phyloP scores from a whole-genome alignment of 2,113 vertebrate species.

The Oriolus oriolus region DNA sequence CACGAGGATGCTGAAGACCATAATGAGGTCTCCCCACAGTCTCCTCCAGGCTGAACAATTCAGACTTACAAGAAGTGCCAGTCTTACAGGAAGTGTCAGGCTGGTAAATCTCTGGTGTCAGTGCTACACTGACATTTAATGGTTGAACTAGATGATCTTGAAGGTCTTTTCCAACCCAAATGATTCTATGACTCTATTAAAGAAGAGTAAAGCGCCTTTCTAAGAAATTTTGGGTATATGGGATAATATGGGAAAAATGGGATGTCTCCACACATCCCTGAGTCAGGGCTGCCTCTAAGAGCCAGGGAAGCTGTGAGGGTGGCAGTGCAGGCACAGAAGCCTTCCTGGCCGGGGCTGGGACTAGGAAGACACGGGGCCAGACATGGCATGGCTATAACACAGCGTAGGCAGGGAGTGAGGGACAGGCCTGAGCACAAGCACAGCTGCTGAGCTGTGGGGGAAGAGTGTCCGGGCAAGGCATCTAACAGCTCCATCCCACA shows the following conservation, averaged over 20 bases:
- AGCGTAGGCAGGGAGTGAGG: fast-evolving
- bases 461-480: background rate
- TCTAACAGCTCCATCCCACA: background rate
- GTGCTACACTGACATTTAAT: too few species aligned
- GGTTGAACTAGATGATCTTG: background rate
- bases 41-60: background rate
- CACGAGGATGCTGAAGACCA: fast-evolving
- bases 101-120: background rate
- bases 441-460: background rate
- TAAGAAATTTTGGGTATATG: background rate
- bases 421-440: background rate
- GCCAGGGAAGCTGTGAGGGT: background rate
- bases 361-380: fast-evolving
- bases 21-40: background rate
- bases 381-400: background rate
- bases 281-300: background rate
- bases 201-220: background rate
- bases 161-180: background rate
- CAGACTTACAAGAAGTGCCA: background rate
- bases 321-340: background rate
- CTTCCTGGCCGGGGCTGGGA: background rate
- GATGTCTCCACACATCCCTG: background rate
- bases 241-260: fast-evolving
- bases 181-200: background rate
- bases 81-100: background rate